These are phyloP conservation scores for Rhyacophila evoluta DNA, from an alignment of 2,888 invertebrate species.

Conservation along the genomic window DNA sequence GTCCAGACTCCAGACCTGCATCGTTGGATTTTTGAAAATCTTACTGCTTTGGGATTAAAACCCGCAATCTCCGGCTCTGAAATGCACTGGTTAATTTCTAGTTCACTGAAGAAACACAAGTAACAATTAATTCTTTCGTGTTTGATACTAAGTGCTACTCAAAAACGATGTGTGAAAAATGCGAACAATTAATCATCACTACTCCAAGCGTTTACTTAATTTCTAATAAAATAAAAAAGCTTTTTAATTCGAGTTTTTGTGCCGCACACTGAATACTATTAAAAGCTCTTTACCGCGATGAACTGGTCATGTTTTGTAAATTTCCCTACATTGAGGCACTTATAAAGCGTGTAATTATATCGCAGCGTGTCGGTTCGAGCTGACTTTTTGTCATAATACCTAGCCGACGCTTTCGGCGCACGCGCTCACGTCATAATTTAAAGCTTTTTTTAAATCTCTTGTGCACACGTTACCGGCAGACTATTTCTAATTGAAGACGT, in stretches of 20 bases:
- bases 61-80: too few species aligned
- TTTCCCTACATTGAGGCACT: slow-evolving; percentile 39
- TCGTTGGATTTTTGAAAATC: too few species aligned
- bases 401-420: slow-evolving; percentile 17
- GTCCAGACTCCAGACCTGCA: too few species aligned
- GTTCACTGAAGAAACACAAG: too few species aligned
- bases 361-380: slow-evolving; percentile 7
- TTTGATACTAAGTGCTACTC: too few species aligned
- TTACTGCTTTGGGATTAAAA: too few species aligned
- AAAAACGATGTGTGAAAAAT: too few species aligned
- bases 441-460: not conserved
- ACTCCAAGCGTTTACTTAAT: not conserved
- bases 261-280: not conserved
- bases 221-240: not conserved
- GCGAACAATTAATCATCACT: too few species aligned
- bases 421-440: slow-evolving; percentile 13
- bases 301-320: not conserved
- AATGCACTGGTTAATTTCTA: too few species aligned
- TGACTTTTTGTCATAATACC: slow-evolving; percentile 17
- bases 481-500: not conserved
- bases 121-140: too few species aligned
- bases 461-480: not conserved
- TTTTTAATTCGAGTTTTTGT: not conserved
- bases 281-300: not conserved
- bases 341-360: slow-evolving; percentile 48